Base-by-base conservation (phyloP, 2,888 invertebrate genomes). In the Hypercompe scribonia region DNA sequence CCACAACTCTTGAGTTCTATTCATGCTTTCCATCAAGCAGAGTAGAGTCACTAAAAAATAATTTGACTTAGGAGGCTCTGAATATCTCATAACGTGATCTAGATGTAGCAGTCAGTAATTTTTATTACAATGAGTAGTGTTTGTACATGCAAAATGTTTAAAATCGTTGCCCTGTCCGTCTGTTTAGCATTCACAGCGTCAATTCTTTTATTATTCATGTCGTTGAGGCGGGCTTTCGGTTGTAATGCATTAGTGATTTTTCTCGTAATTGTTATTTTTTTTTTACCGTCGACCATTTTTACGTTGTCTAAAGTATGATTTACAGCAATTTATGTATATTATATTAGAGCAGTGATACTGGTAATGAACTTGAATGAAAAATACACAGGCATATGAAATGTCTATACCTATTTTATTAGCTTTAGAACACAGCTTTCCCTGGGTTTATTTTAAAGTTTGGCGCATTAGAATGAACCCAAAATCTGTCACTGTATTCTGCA, bases 181-280 rank as follows among this genome's bases (percentile, higher is more conserved):
- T 81, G 77, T 65, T 83, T 82, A 79, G 72, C 68, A 84, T 82
- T 83, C 82, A 66, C 67, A 39, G n/a, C 79, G 72, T 67, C 71
- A 8, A 65, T 28, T 64, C 42, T 71, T 71, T 54, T 68, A 69
- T 65, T 70, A 73, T 73, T 69, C 69, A 42, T 66, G 18, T 46
- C 61, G 65, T 61, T 42, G n/a, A 39, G 21, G 54, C 65, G 54
- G 61, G 39, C 39, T 66, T 66, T 65, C 39, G 13, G 65, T 8
- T n/a, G 61, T 39, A n/a, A 65, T 73, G 69, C 69, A 69, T 65
- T 70, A 66, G 58, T 66, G 65, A 66, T 70, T 46, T 73, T 61
- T 65, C 34, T 70, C n/a, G 63, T 68, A 42, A 46, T n/a, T n/a
- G 46, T 46, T 50, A 31, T 50, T 68, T 65, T 36, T 68, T 65